Conservation (phyloP, 2,113 vertebrate species). For the Eonycteris spelaea region DNA sequence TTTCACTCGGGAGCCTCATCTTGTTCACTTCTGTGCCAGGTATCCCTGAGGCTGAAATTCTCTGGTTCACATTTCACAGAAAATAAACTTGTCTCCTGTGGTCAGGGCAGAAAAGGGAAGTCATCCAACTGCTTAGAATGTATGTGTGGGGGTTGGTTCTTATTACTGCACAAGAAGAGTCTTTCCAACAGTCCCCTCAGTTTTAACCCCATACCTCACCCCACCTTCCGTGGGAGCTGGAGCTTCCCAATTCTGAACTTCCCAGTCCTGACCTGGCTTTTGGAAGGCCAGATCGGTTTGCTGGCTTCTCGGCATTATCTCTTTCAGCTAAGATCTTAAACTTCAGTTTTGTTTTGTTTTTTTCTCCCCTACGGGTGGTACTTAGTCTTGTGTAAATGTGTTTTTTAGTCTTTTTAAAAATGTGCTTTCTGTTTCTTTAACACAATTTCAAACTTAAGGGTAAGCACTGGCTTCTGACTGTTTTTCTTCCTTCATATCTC, state of each 20-base stretch:
- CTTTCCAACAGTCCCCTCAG: not conserved
- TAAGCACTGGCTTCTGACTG: not conserved
- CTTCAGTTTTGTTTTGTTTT: slow-evolving; percentile 5
- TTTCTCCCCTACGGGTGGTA: not conserved
- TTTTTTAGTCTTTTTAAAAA: not conserved
- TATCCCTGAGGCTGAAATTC: not conserved
- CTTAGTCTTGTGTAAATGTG: not conserved
- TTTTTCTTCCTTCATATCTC: not conserved
- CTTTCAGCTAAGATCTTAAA: not conserved
- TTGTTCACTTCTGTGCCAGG: not conserved
- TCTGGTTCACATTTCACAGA: slow-evolving; percentile 33
- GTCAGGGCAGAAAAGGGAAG: not conserved
- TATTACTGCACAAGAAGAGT: not conserved
- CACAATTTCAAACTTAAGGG: not conserved
- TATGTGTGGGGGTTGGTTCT: not conserved
- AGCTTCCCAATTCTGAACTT: not conserved
- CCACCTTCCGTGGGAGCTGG: not conserved
- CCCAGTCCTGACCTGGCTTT: not conserved
- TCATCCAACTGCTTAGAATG: not conserved
- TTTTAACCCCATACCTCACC: not conserved
- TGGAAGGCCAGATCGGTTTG: not conserved
- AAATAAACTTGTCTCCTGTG: slow-evolving; percentile 11
- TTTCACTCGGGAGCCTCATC: not conserved
- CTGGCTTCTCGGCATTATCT: not conserved
- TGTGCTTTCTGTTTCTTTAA: not conserved